phyloP scores from a whole-genome alignment of 2,797 vertebrate species.

The Falco peregrinus region DNA sequence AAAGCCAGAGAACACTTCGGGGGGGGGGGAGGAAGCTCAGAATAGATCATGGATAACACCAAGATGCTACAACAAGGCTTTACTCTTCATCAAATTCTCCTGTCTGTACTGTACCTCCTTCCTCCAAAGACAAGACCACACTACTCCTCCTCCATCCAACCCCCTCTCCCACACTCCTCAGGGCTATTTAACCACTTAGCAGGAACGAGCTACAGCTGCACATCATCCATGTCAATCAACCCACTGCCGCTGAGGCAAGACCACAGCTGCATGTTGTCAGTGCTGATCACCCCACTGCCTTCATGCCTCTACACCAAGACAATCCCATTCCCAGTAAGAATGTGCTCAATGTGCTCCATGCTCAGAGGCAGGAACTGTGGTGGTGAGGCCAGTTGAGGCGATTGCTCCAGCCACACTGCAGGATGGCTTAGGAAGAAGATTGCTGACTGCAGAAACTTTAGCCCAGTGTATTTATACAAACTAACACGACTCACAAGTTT shows the following conservation, averaged over 20 bases:
- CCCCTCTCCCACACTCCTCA: too few relatives aligned
- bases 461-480: neutral
- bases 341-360: neutral
- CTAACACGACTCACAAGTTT: neutral
- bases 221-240: too few relatives aligned
- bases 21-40: neutral
- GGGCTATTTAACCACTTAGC: too few relatives aligned
- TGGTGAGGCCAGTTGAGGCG: accelerated
- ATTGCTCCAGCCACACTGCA: neutral
- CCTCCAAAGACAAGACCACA: too few relatives aligned
- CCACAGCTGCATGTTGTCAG: too few relatives aligned
- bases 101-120: too few relatives aligned
- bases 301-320: neutral
- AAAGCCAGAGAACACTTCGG: neutral
- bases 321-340: neutral
- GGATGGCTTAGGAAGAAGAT: neutral
- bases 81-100: too few relatives aligned
- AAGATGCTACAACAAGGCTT: neutral
- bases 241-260: too few relatives aligned
- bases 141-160: too few relatives aligned
- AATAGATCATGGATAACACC: neutral
- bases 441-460: neutral
- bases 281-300: too few relatives aligned
- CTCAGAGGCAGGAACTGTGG: neutral
- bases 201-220: too few relatives aligned